These are phyloP conservation scores for Archivesica marissinica DNA, from an alignment of 1,140 invertebrate genomes.

Conservation along the genomic window DNA sequence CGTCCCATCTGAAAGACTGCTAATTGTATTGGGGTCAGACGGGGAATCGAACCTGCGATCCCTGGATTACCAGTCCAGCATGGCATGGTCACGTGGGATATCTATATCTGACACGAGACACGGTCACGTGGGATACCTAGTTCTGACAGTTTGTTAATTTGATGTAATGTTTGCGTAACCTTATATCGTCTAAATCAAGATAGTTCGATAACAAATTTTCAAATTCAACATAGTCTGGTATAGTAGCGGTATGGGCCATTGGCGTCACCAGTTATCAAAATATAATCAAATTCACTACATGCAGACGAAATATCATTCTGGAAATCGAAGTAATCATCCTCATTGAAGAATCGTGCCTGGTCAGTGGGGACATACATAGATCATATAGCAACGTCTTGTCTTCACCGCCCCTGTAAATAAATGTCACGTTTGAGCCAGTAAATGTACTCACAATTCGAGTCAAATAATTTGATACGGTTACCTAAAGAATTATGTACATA, in stretches of 20 bases:
- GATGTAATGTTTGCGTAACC: not conserved
- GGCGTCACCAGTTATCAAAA: not conserved
- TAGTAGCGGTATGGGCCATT: not conserved
- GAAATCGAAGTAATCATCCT: not conserved
- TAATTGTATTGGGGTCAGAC: too few relatives aligned
- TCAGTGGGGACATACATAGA: not conserved
- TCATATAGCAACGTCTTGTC: not conserved
- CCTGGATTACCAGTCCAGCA: too few relatives aligned
- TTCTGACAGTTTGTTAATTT: too few relatives aligned
- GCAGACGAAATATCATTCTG: not conserved
- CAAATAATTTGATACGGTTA: not conserved
- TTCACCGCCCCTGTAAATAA: not conserved
- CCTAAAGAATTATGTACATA: not conserved
- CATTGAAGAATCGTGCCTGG: slow-evolving; percentile 4
- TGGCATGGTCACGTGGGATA: too few relatives aligned
- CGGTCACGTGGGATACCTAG: too few relatives aligned
- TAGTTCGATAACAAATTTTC: not conserved
- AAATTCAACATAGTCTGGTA: not conserved
- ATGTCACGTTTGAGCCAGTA: slow-evolving; percentile 1
- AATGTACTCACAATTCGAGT: not conserved
- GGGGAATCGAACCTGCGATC: too few relatives aligned
- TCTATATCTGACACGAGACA: too few relatives aligned
- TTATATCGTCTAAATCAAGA: not conserved
- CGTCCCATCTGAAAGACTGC: too few relatives aligned
- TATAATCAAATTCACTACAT: not conserved